phyloP scores from a whole-genome alignment of 2,797 vertebrate species.

The Trichosurus vulpecula region DNA sequence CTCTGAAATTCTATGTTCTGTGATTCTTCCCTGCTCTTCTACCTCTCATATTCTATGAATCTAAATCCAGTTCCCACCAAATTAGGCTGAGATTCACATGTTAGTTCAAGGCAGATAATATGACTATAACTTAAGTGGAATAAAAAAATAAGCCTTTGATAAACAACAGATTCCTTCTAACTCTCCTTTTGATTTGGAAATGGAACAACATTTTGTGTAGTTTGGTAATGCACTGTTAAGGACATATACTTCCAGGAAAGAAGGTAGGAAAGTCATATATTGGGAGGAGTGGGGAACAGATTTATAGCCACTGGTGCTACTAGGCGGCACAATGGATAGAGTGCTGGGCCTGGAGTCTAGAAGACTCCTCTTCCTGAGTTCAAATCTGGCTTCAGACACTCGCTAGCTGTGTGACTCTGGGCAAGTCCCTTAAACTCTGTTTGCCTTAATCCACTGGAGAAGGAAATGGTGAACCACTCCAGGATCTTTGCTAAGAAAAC shows the following conservation, averaged over 20 bases:
- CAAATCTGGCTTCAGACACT: not conserved
- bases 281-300: too few relatives aligned
- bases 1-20: not conserved
- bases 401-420: not conserved
- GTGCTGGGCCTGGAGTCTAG: too few relatives aligned
- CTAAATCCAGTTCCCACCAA: conserved; percentile 1
- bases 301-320: too few relatives aligned
- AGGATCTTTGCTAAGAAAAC: not conserved
- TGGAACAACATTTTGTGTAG: not conserved
- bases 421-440: not conserved
- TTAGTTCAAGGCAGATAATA: not conserved
- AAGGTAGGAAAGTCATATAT: not conserved
- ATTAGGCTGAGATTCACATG: conserved; percentile 5
- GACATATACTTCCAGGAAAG: not conserved
- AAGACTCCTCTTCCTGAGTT: not conserved
- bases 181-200: not conserved
- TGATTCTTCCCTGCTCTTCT: not conserved
- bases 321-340: not conserved
- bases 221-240: not conserved
- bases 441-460: not conserved
- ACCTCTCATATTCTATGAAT: not conserved
- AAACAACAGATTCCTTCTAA: not conserved
- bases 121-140: not conserved
- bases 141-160: not conserved
- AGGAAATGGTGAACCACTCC: not conserved